These are phyloP conservation scores for Desmodus rotundus DNA, from an alignment of 2,113 vertebrate species.

Conservation along the genomic window DNA sequence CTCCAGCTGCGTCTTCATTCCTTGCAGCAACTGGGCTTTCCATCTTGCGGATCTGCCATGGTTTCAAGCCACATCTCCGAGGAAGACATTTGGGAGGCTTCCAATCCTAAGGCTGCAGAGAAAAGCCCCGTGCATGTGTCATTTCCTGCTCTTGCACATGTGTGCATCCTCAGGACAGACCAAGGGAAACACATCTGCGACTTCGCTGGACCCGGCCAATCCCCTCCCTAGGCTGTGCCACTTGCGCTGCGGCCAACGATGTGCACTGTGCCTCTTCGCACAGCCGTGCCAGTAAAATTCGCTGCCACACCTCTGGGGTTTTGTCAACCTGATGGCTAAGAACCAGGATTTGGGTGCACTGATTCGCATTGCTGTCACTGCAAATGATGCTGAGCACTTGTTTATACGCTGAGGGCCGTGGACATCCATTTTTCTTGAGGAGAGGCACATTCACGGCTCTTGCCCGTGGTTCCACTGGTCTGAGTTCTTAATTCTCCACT, in stretches of 20 bases:
- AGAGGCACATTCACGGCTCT: background rate
- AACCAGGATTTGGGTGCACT: rapidly evolving
- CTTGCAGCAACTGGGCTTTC: background rate
- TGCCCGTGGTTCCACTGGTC: rapidly evolving
- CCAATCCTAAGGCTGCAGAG: background rate
- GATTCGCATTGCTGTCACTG: background rate
- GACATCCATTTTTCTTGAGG: background rate
- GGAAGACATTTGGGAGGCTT: background rate
- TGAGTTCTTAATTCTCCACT: background rate
- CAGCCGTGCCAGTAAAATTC: background rate
- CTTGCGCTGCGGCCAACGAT: rapidly evolving
- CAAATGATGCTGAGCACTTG: background rate
- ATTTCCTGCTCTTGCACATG: background rate
- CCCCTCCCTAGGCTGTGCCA: no score
- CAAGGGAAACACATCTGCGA: background rate
- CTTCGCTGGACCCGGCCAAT: rapidly evolving
- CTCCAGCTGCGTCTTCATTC: rapidly evolving
- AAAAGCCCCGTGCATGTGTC: rapidly evolving
- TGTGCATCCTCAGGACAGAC: background rate
- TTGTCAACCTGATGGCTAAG: background rate
- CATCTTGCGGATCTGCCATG: rapidly evolving
- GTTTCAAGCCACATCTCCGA: background rate
- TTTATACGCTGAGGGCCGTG: rapidly evolving
- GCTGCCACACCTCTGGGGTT: background rate
- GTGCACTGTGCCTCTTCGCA: rapidly evolving